Evolutionary conservation across 2,113 vertebrate species (phyloP), one percentile per base, ranked within the genome.

Genomic region (Eleginops maclovinus): DNA sequence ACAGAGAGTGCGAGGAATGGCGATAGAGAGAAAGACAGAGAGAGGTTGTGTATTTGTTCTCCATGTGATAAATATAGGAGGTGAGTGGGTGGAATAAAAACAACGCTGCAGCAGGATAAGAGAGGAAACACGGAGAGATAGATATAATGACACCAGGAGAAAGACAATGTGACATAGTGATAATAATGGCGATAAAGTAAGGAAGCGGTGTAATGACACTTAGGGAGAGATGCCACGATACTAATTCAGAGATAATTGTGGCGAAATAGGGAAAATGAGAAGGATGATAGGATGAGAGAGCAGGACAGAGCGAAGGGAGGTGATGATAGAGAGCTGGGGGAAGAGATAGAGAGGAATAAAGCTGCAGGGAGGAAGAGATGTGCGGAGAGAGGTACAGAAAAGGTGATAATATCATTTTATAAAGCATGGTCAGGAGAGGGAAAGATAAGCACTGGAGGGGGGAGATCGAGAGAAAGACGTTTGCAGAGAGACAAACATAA

Each of bases 81-180:
- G 81, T 83, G 91, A 91, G 91, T 91, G 92, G 91, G 91, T 86
- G 92, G 87, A 88, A 90, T 89, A 86, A 91, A 92, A 91, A 91
- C 83, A 91, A 86, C 82, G 82, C 75, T 90, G 73, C 14, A 65
- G 82, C 86, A 83, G 83, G 77, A 88, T 85, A 87, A 88, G 81
- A 90, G 84, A 81, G 83, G 83, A 88, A 84, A 87, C 86, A 83
- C 80, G 73, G 75, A 77, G 62, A 82, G 81, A 86, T 74, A 72
- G 81, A 87, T 87, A 80, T 88, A 93, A 90, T 91, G 84, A 92
- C 84, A 87, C 66, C 56, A 63, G 83, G 72, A 76, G 72, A 87
- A 78, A 87, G 60, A 82, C 81, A 88, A 83, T 85, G 81, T 88
- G 86, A 87, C 83, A 85, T 77, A 58, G 63, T 15, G 74, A 84